Evolutionary conservation across 2,113 vertebrate genomes (phyloP).

Genomic region (Balaeniceps rex): DNA sequence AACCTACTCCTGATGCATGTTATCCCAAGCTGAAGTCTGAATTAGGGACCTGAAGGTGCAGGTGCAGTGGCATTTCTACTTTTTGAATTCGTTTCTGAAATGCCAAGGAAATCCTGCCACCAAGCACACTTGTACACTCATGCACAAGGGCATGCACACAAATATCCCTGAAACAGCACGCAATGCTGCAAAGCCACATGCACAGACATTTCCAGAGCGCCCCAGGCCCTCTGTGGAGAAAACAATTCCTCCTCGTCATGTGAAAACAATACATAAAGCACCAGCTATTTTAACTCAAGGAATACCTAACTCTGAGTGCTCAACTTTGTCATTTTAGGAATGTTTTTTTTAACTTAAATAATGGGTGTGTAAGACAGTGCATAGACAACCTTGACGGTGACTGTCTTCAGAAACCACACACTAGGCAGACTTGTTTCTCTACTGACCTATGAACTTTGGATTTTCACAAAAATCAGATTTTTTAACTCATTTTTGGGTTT

Average conservation of each 20-base stretch:
- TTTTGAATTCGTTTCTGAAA: neutral
- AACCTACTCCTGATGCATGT: neutral
- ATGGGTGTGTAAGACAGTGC: neutral
- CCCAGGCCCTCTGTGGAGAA: neutral
- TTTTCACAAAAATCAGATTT: neutral
- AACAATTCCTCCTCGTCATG: neutral
- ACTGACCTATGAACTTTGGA: neutral
- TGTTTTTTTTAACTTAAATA: neutral
- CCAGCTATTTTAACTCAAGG: neutral
- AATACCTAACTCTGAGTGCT: neutral
- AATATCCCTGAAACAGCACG: neutral
- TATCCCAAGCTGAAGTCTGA: neutral
- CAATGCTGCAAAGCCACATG: neutral
- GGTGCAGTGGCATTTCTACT: neutral
- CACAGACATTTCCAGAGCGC: neutral
- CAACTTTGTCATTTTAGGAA: neutral
- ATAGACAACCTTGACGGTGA: neutral
- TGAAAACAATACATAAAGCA: neutral
- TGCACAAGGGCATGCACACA: neutral
- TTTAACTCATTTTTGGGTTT: neutral
- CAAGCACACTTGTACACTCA: neutral
- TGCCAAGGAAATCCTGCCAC: neutral
- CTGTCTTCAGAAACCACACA: neutral
- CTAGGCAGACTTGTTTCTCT: neutral
- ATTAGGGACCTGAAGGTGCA: neutral